Base-by-base conservation (phyloP, 2,797 vertebrate species). In the Neomorphus geoffroyi region DNA sequence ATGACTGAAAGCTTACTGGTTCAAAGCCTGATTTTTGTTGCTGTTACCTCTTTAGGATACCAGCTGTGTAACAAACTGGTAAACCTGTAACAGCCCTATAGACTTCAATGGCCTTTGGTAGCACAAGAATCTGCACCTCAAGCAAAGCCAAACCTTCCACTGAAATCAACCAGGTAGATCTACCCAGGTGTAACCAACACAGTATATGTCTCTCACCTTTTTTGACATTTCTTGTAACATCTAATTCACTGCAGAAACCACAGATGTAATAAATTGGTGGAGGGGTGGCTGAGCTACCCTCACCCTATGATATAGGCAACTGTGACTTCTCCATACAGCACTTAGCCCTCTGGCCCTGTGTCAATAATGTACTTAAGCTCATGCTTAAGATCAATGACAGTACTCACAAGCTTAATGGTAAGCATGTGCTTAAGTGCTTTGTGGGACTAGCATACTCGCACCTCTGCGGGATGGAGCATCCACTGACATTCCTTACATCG, bases 311-410 rank as follows among this genome's bases (percentile, higher is more conserved):
- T 57, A 75, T 4, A 88, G 74, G 17, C 81, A 92, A 56, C 66
- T 62, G 32, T 12, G 70, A 71, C 74, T 95, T 74, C 71, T 70
- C 57, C 6, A 13, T 54, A 88, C 70, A 88, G 91, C 89, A 72
- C 69, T 91, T 57, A 74, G 90, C 85, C 66, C 88, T 91, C 92
- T 96, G 88, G 93, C 95, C 87, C 32, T 11, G 64, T 84, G 88
- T 96, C 95, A 96, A 90, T 94, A 96, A 96, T 62, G 90, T 90
- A 92, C 90, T 94, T 96, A 94, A 94, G 75, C 80, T 90, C 77
- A 86, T 1, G 61, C 92, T 92, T 92, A 97, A 96, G 80, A 96
- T 85, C 91, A 88, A 43, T 92, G 72, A 65, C 61, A 73, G 37
- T 91, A 80, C 72, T 96, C 83, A 90, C 9, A 17, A 90, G 74